Evolutionary conservation across 2,888 invertebrate genomes (phyloP).

Genomic region (Drosophila longiperda): DNA sequence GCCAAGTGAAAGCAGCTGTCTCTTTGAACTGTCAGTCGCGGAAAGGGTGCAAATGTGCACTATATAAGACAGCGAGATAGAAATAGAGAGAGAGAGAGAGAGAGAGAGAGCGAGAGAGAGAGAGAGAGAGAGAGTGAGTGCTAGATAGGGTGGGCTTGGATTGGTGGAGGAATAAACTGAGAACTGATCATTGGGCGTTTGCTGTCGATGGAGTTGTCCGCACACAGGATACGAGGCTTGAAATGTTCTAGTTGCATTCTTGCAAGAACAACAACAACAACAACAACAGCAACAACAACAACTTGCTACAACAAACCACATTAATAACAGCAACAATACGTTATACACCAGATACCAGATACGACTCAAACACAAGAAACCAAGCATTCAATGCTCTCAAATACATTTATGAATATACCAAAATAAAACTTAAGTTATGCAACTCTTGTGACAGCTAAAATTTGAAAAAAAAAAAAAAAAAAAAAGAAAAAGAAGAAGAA

Average conservation of each 20-base stretch:
- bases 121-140: background rate
- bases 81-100: background rate
- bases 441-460: background rate
- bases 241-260: conserved; percentile 56
- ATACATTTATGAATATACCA: background rate
- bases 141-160: background rate
- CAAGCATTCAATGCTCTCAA: background rate
- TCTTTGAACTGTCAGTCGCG: conserved; percentile 23
- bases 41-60: background rate
- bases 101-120: background rate
- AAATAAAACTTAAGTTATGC: background rate
- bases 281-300: conserved; percentile 10
- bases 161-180: background rate
- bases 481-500: no score
- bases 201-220: conserved; percentile 42
- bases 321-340: conserved; percentile 7
- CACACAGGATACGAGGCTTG: conserved; percentile 52
- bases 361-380: background rate
- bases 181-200: conserved; percentile 17
- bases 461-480: background rate
- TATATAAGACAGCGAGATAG: background rate
- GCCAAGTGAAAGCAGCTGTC: conserved; percentile 52
- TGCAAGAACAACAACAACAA: conserved; percentile 8
- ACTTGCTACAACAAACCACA: background rate
- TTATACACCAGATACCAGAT: background rate